Evolutionary conservation across 2,888 invertebrate species (phyloP).

Genomic region (Platypus cylindrus): DNA sequence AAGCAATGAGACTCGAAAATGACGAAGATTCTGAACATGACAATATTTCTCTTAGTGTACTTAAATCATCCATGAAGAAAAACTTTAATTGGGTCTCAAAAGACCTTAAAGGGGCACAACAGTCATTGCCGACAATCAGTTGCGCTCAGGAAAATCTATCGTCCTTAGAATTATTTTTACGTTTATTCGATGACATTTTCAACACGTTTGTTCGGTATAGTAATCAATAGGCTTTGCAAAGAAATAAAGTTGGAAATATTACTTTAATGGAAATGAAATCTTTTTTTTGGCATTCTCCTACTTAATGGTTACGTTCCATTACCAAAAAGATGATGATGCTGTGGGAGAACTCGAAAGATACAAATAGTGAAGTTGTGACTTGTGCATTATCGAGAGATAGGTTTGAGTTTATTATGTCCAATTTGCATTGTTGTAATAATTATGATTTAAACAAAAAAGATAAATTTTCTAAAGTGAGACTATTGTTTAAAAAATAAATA

Average conservation of each 20-base stretch:
- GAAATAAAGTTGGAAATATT: neutral
- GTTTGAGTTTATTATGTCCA: conserved; percentile 21
- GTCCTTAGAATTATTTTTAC: neutral
- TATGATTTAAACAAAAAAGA: neutral
- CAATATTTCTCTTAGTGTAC: conserved; percentile 1
- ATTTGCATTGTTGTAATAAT: conserved; percentile 17
- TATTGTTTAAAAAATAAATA: no score
- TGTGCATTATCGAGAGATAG: conserved; percentile 19
- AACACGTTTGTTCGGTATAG: conserved; percentile 1
- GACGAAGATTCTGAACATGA: conserved; percentile 3
- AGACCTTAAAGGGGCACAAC: neutral
- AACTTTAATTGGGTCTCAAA: neutral
- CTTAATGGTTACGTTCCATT: neutral
- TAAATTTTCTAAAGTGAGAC: no score
- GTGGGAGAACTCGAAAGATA: conserved; percentile 6
- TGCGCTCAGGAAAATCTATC: no score
- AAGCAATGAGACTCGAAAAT: conserved; percentile 1
- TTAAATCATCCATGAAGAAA: neutral
- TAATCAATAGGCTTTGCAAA: conserved; percentile 1
- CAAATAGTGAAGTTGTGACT: conserved; percentile 8
- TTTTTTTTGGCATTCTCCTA: neutral
- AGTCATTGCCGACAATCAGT: neutral
- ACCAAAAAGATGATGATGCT: neutral
- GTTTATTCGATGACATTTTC: conserved; percentile 1
- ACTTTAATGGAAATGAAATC: neutral